Base-by-base conservation (phyloP, 2,113 vertebrate species). In the Nasalis larvatus region DNA sequence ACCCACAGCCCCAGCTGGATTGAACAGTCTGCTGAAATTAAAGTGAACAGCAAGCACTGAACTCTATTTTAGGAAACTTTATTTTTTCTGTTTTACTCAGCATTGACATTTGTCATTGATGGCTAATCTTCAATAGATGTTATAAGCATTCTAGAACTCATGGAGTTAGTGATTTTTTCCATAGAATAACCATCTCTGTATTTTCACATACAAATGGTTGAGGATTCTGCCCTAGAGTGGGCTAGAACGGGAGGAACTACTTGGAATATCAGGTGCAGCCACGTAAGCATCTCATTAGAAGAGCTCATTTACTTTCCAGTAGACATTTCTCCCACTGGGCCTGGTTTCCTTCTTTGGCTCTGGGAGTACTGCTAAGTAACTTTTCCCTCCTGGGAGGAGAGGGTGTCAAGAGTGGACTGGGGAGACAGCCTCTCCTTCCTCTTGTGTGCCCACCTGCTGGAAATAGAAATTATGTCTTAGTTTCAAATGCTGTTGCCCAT, bases 51-150 rank as follows among this genome's bases (percentile, higher is more conserved):
- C 23, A 85, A 52, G 18, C 37, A 32, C 27, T 32, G 16, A 52
- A 40, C 47, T 84, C 25, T 52, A 35, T 47, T 47, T 35, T 37
- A 49, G 77, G 42, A 40, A 52, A 11, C 4, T 2, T 56, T 37
- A 1, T 23, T 63, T 74, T 13, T 35, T 35, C 42, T 63, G 4
- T 32, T 96, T 12, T 49, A 23, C 83, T 89, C 54, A 47, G 18
- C 47, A 82, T 86, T 87, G 60, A 69, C 6, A 17, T 52, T 52
- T 52, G 56, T 42, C 73, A 52, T 49, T 71, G 30, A 69, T 80
- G 49, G 27, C 54, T 93, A 83, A 74, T 83, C 84, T 96, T 37
- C 52, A 71, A 20, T 40, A 84, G 49, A 40, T 89, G 47, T 66
- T 77, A 30, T 9, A 32, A 80, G 14, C 35, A 37, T 91, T 88